Percentiles rank a stretch among this genome's conserved stretches.
These are phyloP conservation scores for Epinephelus coioides DNA, from an alignment of 2,797 vertebrate genomes.

Conservation along the genomic window DNA sequence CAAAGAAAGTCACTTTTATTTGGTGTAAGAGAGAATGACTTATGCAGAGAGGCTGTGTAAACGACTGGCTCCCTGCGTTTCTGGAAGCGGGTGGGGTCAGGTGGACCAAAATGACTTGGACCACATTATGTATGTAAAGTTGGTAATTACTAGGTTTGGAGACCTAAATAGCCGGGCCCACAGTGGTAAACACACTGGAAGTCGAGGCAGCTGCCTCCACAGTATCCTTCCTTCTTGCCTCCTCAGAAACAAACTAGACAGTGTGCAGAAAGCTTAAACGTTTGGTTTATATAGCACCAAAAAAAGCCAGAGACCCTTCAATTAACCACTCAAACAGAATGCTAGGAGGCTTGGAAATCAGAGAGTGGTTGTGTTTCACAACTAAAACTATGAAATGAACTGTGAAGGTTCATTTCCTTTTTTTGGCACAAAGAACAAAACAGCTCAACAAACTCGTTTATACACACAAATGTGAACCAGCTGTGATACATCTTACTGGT, in stretches of 20 bases:
- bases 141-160: conserved; percentile 81
- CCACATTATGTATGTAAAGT: conserved; percentile 82
- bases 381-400: conserved; percentile 12
- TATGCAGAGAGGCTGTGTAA: conserved; percentile 23
- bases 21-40: conserved; percentile 18
- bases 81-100: conserved; percentile 79
- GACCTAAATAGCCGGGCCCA: conserved; percentile 80
- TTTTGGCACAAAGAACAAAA: not conserved
- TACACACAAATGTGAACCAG: conserved; percentile 5
- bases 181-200: conserved; percentile 81
- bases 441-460: not conserved
- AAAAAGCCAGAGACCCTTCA: conserved; percentile 11
- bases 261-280: conserved; percentile 56
- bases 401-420: conserved; percentile 21
- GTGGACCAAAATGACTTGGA: conserved; percentile 77
- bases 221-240: conserved; percentile 47
- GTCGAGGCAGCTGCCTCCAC: conserved; percentile 67
- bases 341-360: conserved; percentile 12
- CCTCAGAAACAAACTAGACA: conserved; percentile 51
- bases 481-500: not conserved
- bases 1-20: conserved; percentile 1
- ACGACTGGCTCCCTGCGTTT: conserved; percentile 43
- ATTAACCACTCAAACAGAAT: conserved; percentile 25
- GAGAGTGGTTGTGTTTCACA: conserved; percentile 20
- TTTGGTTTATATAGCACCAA: conserved; percentile 45